phyloP scores from a whole-genome alignment of 2,113 vertebrate genomes.

The Collichthys lucidus region DNA sequence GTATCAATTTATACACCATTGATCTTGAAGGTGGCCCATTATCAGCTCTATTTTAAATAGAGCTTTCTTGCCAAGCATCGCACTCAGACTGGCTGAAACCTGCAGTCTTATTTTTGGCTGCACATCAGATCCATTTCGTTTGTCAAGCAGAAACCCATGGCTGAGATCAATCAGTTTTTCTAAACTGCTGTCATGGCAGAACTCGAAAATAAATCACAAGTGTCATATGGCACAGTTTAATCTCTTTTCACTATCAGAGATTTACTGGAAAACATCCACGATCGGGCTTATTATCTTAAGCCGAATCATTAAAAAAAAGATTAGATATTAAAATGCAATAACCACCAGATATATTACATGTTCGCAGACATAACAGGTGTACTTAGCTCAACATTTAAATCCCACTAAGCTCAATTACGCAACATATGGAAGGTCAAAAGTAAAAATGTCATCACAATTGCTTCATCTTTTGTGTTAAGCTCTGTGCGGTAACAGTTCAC shows the following conservation, averaged over 20 bases:
- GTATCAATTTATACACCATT: not conserved
- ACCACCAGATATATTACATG: not conserved
- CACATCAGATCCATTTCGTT: slow-evolving; percentile 36
- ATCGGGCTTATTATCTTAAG: not conserved
- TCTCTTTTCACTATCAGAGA: not conserved
- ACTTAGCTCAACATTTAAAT: slow-evolving; percentile 10
- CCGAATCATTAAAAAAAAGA: not conserved
- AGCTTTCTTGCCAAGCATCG: slow-evolving; percentile 2
- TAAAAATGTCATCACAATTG: slow-evolving; percentile 44
- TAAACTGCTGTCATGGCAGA: not conserved
- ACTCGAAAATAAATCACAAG: slow-evolving; percentile 1
- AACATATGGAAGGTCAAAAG: slow-evolving; percentile 57
- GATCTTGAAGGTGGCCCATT: slow-evolving; percentile 1
- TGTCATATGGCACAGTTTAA: not conserved
- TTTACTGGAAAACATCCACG: not conserved
- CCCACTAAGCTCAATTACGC: slow-evolving; percentile 21
- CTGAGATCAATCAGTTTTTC: slow-evolving; percentile 19
- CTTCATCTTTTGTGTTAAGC: slow-evolving; percentile 53
- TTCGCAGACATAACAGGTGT: not conserved
- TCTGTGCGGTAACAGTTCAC: slow-evolving; percentile 41
- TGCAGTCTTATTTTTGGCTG: slow-evolving; percentile 32
- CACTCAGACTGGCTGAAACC: slow-evolving; percentile 20
- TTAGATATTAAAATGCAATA: not conserved
- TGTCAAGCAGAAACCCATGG: slow-evolving; percentile 11
- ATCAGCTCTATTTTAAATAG: slow-evolving; percentile 37